Base-by-base conservation (phyloP, 2,113 vertebrate species). In the Monarcha castaneiventris region DNA sequence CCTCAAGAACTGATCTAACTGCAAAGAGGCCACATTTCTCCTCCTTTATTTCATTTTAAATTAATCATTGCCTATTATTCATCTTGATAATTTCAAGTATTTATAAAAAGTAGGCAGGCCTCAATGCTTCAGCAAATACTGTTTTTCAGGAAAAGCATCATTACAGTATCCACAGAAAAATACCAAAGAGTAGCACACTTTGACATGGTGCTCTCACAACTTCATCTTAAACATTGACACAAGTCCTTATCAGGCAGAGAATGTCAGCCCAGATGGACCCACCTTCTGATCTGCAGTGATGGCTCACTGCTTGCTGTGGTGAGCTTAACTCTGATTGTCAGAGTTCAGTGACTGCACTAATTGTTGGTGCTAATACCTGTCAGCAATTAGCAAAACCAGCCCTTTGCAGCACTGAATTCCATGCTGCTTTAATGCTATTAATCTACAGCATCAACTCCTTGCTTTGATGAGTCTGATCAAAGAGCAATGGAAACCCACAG, bases 271-370 rank as follows among this genome's bases (percentile, higher is more conserved):
- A 66, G 73, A 71, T 10, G 26, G 68, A 77, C 11, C 22, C 55
- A 44, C n/a, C 1, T 4, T 10, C 59, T 74, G 37, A 71, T 44
- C 26, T 22, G 13, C 16, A 1, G 2, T 0, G 1, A 79, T 0
- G 16, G 46, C n/a, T 79, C 56, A 18, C 22, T 3, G 12, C 58
- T 90, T 90, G 39, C 75, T 79, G 3, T 0, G 7, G 20, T 0
- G 3, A 83, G 32, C 32, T 76, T 27, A 49, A 52, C 44, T 63
- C 59, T 25, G 18, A 35, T 0, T 21, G 54, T 20, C 41, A 66
- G 21, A 90, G 30, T 11, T n/a, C 29, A 91, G n/a, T 22, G 46
- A 74, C 80, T 51, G 2, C 0, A 5, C 15, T 55, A 84, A 81
- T 51, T 67, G 20, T 1, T 71, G 73, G 43, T 46, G 46, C 44